A percentile compares a stretch with the other conserved stretches of the same genome.
These are phyloP conservation scores for Ochotona curzoniae DNA, from an alignment of 2,113 vertebrate genomes.

Conservation along the genomic window DNA sequence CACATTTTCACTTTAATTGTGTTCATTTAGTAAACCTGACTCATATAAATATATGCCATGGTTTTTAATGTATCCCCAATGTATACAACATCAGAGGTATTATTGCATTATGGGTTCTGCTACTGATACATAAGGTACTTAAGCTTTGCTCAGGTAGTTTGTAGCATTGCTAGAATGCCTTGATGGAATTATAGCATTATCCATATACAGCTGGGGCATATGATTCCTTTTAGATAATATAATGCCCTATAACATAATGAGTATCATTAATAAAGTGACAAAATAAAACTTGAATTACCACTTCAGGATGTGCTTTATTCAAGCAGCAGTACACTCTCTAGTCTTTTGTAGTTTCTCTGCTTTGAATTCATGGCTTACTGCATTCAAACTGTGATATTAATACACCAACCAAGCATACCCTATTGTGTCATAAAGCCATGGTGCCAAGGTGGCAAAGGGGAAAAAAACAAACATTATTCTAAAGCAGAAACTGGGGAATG, in stretches of 20 bases:
- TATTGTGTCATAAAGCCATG: conserved; percentile 84
- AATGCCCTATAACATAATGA: conserved; percentile 71
- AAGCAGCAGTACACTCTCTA: conserved; percentile 81
- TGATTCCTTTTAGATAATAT: conserved; percentile 69
- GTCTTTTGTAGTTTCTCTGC: conserved; percentile 84
- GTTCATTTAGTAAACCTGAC: conserved; percentile 59
- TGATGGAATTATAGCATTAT: conserved; percentile 68
- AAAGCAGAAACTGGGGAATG: conserved; percentile 76
- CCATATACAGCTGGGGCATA: conserved; percentile 57
- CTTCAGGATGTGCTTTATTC: conserved; percentile 82
- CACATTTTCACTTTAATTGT: conserved; percentile 70
- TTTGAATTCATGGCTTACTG: conserved; percentile 85
- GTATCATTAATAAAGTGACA: conserved; percentile 84
- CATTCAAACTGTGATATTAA: conserved; percentile 84
- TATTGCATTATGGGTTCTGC: conserved; percentile 33
- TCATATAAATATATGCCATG: conserved; percentile 63
- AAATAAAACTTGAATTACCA: conserved; percentile 84
- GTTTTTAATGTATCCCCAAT: conserved; percentile 48
- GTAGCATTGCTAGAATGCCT: conserved; percentile 46
- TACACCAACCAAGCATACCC: conserved; percentile 83
- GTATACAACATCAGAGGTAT: conserved; percentile 55
- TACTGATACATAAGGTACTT: conserved; percentile 63
- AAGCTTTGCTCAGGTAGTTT: conserved; percentile 60
- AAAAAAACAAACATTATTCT: conserved; percentile 82
- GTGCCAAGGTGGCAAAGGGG: conserved; percentile 76